Evolutionary conservation across 2,113 vertebrate genomes (phyloP).

Genomic region (Rana temporaria): DNA sequence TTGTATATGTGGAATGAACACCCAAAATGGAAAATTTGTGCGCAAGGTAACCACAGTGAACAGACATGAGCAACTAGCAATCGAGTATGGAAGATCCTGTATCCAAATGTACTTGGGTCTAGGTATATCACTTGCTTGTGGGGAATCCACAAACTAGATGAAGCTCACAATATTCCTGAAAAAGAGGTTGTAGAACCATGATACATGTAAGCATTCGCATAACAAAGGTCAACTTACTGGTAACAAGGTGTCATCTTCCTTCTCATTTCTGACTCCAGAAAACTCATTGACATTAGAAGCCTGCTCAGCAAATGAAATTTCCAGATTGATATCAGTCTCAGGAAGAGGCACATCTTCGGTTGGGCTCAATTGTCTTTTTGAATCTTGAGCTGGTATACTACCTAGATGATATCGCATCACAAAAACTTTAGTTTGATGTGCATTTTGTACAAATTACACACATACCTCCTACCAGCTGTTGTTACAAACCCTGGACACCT

Average conservation of each 20-base stretch:
- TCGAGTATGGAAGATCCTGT: no score
- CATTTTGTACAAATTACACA: no score
- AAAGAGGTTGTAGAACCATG: background rate
- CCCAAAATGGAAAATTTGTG: no score
- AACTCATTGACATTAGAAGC: slow-evolving; percentile 82
- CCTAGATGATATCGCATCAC: background rate
- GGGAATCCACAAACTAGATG: no score
- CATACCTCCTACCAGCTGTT: no score
- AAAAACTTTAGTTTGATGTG: no score
- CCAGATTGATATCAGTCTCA: slow-evolving; percentile 87
- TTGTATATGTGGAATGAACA: no score
- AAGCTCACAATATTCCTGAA: no score
- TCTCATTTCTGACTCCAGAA: slow-evolving; percentile 67
- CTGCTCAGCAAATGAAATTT: slow-evolving; percentile 94
- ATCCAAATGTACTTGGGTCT: no score
- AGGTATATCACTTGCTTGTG: background rate
- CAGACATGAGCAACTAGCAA: no score
- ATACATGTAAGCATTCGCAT: background rate
- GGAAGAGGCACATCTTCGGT: slow-evolving; percentile 61
- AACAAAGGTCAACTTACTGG: slow-evolving; percentile 75
- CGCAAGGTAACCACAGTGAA: no score
- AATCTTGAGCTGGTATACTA: background rate
- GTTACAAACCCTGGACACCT: no score
- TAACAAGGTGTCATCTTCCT: slow-evolving; percentile 75
- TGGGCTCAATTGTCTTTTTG: background rate